Percentiles rank a stretch among this genome's conserved stretches.
phyloP scores from a whole-genome alignment of 2,888 invertebrate species.

The Ennomos erosarius region DNA sequence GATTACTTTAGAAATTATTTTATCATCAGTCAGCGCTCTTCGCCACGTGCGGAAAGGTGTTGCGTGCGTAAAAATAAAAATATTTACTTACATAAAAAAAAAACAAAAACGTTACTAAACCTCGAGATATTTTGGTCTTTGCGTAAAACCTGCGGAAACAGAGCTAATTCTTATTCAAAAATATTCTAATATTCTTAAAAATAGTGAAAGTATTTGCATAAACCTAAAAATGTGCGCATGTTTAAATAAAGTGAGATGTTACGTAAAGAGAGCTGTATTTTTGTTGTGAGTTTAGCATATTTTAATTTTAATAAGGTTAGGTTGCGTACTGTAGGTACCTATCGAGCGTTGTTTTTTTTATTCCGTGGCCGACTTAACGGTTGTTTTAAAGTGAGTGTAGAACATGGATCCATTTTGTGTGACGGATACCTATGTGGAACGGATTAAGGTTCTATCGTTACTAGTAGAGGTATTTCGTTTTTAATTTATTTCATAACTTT shows the following conservation, averaged over 20 bases:
- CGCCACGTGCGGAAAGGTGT: slow-evolving; percentile 31
- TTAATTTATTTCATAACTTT: neutral
- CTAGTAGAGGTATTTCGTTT: neutral
- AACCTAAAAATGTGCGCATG: slow-evolving; percentile 27
- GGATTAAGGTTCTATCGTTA: slow-evolving; percentile 8
- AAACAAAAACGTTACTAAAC: slow-evolving; percentile 11
- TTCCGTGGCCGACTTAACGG: neutral
- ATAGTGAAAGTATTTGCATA: slow-evolving; percentile 46
- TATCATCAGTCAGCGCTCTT: slow-evolving; percentile 33
- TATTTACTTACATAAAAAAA: slow-evolving; percentile 4
- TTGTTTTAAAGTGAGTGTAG: slow-evolving; percentile 5
- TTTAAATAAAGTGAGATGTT: slow-evolving; percentile 19
- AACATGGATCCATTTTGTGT: slow-evolving; percentile 3
- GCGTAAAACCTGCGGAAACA: slow-evolving; percentile 34
- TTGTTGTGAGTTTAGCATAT: slow-evolving; percentile 13
- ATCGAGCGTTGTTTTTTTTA: neutral
- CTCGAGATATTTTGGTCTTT: slow-evolving; percentile 36
- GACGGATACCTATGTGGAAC: slow-evolving; percentile 4
- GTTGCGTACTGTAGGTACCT: slow-evolving; percentile 11
- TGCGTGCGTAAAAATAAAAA: slow-evolving; percentile 27
- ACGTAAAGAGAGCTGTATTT: slow-evolving; percentile 23
- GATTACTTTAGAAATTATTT: slow-evolving; percentile 36
- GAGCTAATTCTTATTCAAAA: slow-evolving; percentile 9
- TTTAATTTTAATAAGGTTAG: slow-evolving; percentile 22
- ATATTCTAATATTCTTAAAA: slow-evolving; percentile 33